phyloP scores from a whole-genome alignment of 2,797 vertebrate species.

The Denticeps clupeoides region DNA sequence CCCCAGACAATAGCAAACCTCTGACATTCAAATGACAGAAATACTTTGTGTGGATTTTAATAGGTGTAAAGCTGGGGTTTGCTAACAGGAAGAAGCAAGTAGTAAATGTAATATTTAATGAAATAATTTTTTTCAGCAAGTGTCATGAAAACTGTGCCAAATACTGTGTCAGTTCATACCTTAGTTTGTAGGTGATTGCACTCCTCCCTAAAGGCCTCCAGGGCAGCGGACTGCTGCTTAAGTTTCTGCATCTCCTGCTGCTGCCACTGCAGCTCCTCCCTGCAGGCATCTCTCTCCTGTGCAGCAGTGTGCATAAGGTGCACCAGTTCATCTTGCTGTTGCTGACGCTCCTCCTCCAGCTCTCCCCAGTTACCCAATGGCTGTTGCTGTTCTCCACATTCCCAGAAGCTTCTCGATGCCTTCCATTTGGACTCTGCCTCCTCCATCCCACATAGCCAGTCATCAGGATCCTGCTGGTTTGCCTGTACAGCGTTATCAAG shows the following conservation, averaged over 20 bases:
- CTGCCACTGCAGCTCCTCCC: constrained; percentile 11
- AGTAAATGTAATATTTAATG: background rate
- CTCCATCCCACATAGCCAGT: too few species aligned
- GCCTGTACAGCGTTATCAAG: too few species aligned
- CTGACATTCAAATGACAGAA: too few species aligned
- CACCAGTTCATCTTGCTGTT: constrained; percentile 21
- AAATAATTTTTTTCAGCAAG: background rate
- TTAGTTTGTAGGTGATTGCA: constrained; percentile 9
- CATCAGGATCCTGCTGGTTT: too few species aligned
- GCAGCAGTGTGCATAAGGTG: constrained; percentile 16
- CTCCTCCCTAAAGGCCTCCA: constrained; percentile 19
- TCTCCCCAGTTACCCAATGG: constrained; percentile 4
- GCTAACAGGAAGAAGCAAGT: too few species aligned
- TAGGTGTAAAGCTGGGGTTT: too few species aligned
- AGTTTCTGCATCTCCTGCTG: constrained; percentile 17
- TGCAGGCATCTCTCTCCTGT: constrained; percentile 18
- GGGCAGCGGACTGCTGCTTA: constrained; percentile 7
- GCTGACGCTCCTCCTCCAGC: constrained; percentile 1
- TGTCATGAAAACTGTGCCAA: background rate
- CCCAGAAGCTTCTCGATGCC: background rate
- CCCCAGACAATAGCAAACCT: too few species aligned
- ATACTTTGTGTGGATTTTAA: too few species aligned
- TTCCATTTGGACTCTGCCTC: background rate
- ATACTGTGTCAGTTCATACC: constrained; percentile 5
- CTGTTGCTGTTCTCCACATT: background rate